phyloP scores from a whole-genome alignment of 2,797 vertebrate species.

The Silurus aristotelis region DNA sequence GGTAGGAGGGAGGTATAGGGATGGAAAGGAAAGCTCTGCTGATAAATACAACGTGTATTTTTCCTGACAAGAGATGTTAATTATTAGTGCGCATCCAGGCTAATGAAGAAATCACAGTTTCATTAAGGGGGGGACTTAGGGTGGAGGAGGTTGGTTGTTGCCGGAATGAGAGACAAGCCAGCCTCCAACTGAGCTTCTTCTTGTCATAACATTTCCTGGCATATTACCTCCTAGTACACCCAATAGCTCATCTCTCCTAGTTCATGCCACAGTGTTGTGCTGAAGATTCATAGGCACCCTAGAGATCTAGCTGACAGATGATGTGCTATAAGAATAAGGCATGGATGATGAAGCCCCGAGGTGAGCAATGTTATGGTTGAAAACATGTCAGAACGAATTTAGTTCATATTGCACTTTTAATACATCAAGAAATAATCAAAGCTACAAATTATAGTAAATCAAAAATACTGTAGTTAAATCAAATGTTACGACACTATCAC shows the following conservation, averaged over 20 bases:
- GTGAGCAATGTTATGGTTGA: constrained; percentile 1
- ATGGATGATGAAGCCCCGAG: neutral
- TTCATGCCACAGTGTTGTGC: neutral
- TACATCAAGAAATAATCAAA: neutral
- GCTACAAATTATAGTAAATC: neutral
- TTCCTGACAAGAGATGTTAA: constrained; percentile 48
- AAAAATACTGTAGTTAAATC: neutral
- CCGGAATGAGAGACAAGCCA: neutral
- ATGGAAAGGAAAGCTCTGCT: constrained; percentile 19
- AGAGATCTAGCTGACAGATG: constrained; percentile 6
- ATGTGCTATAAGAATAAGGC: neutral
- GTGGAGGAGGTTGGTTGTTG: neutral
- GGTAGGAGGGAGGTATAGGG: constrained; percentile 26
- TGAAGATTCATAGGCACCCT: neutral
- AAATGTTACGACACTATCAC: neutral
- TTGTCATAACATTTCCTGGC: constrained; percentile 12
- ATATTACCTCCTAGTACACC: neutral
- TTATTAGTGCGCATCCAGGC: constrained; percentile 56
- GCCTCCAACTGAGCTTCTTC: constrained; percentile 19
- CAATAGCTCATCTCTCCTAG: neutral
- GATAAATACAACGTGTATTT: constrained; percentile 48
- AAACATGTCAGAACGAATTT: constrained; percentile 29
- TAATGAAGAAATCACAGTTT: constrained; percentile 50
- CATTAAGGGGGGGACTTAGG: neutral
- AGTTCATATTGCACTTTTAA: neutral